Evolutionary conservation across 2,888 invertebrate genomes (phyloP), one percentile per base, ranked within the genome.

Genomic region (Drosophila flavopinicola): DNA sequence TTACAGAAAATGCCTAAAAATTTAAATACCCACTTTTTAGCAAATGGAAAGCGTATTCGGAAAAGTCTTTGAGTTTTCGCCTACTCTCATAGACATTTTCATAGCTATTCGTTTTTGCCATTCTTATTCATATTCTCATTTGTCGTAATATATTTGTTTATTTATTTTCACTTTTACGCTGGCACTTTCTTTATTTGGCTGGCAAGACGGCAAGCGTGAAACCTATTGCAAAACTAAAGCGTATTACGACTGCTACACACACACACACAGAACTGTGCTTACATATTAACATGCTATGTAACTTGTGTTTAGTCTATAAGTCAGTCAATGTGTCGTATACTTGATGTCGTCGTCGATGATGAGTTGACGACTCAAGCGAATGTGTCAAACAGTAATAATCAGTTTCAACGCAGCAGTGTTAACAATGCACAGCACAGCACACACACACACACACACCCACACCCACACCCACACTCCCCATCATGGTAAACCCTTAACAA

Each of bases 351-450:
- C 25, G 48, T 35, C 39, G 39, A 32, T 58, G 47, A 57, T 57
- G n/a, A n/a, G 59, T 64, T 56, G 64, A 57, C 66, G 61, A 67
- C 56, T 45, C 84, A 53, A 66, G 64, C 68, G 77, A 63, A 72
- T 78, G 86, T 79, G 86, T 69, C 86, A 79, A 80, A 70, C 74
- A 67, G 82, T 80, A 87, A 86, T 87, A 86, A 87, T 80, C 87
- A 76, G 79, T 75, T 66, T 49, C 77, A 72, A 79, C 80, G 78
- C 87, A 66, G 53, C 57, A 44, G 60, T 58, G 63, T 68, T 75
- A 61, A 83, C 79, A 85, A 68, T 59, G 66, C 65, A 66, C 27
- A 41, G 15, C 80, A 23, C 32, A 29, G 15, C 52, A 39, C 58
- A 13, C 41, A 15, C 23, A 42, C 24, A 32, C 25, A 24, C 37